Base-by-base conservation (phyloP, 2,888 invertebrate genomes). In the Sarcophaga carnaria region DNA sequence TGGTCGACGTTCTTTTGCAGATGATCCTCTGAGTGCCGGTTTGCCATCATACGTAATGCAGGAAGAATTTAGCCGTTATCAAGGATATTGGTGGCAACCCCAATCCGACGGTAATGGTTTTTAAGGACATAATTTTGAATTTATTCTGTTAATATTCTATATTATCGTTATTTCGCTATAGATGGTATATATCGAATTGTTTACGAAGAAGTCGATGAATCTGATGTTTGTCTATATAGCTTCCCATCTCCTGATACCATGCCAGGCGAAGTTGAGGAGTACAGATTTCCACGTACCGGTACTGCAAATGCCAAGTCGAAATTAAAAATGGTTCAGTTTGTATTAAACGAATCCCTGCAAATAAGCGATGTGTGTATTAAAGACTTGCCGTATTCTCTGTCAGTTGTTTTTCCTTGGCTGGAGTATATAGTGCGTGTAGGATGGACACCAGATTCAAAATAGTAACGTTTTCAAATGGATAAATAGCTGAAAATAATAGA, bases 41-140 rank as follows among this genome's bases (percentile, higher is more conserved):
- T 96, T 98, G n/a, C 99, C 99, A 0, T 98, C 98, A 2, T 99
- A 99, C 93, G 98, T 99, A 0, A 98, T 98, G 93, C 99, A 99
- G 93, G 99, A 99, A 93, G 99, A 99, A 94, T 99, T 99, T 94
- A 97, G 97, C 88, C 94, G 99, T 59, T 99, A 98, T 93, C 97
- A 97, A 83, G 99, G 99, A 0, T 99, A 98, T 93, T 99, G 99
- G 99, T 99, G 99, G 99, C 98, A 98, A 91, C 98, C 98, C 0
- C 94, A 95, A 88, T 95, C 95, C 70, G 94, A 95, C 88, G 96
- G 96, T 96, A 90, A 81, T 54, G 71, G n/a, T 10, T 17, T 14
- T 25, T n/a, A n/a, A 25, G 14, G 17, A 4, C 45, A 67, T 3
- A 62, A 8, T 22, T 54, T 45, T 37, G 37, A n/a, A 74, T 59